Evolutionary conservation across 2,797 vertebrate genomes (phyloP).

Genomic region (Gephyroberyx darwinii): DNA sequence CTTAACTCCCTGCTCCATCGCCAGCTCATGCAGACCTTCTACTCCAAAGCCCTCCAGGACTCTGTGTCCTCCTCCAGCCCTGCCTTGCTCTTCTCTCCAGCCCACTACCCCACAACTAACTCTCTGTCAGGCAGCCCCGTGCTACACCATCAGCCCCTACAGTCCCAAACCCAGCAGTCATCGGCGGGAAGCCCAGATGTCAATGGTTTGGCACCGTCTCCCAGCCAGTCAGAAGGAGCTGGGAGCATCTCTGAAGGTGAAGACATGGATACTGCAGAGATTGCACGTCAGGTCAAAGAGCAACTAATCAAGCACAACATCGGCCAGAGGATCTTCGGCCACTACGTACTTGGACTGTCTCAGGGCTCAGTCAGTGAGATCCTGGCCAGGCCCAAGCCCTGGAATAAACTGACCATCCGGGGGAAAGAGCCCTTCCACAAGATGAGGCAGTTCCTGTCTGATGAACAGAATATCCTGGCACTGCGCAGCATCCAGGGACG

Average conservation of each 20-base stretch:
- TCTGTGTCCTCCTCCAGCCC: slow-evolving; percentile 79
- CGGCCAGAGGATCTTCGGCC: slow-evolving; percentile 91
- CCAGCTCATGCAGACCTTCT: slow-evolving; percentile 94
- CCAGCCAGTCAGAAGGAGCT: slow-evolving; percentile 89
- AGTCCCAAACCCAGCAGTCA: slow-evolving; percentile 74
- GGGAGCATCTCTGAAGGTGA: slow-evolving; percentile 87
- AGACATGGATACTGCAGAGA: slow-evolving; percentile 91
- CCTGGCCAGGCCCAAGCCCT: slow-evolving; percentile 91
- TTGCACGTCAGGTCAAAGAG: slow-evolving; percentile 92
- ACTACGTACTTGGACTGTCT: slow-evolving; percentile 90
- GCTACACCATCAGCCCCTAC: slow-evolving; percentile 69
- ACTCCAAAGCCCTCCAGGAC: slow-evolving; percentile 94
- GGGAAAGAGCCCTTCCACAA: slow-evolving; percentile 94
- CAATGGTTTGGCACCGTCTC: slow-evolving; percentile 89
- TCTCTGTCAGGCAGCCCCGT: slow-evolving; percentile 73
- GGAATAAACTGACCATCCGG: slow-evolving; percentile 91
- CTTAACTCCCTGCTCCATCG: slow-evolving; percentile 92
- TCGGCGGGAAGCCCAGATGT: slow-evolving; percentile 82
- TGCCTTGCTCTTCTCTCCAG: slow-evolving; percentile 87
- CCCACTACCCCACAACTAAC: slow-evolving; percentile 89
- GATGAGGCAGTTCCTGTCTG: slow-evolving; percentile 93
- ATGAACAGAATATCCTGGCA: slow-evolving; percentile 92
- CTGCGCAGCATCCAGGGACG: slow-evolving; percentile 91
- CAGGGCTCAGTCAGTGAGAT: slow-evolving; percentile 93
- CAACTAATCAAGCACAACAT: slow-evolving; percentile 95